phyloP scores from a whole-genome alignment of 92 coral and sea anemone species.

The Anthopleura xanthogrammica region DNA sequence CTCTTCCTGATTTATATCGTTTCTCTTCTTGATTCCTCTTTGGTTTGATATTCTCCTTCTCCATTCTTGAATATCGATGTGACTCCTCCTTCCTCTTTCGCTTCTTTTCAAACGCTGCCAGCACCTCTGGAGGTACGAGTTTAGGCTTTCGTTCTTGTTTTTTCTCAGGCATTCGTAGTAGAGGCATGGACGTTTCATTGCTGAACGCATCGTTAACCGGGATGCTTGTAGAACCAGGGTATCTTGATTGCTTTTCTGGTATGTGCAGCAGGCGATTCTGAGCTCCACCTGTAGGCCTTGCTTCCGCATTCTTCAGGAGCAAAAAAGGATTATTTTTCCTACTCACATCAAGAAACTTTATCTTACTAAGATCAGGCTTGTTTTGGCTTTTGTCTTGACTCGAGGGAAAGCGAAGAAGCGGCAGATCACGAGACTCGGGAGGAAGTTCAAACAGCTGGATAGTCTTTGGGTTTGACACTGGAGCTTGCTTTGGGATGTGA shows the following conservation, averaged over 20 bases:
- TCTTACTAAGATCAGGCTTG: constrained; percentile 59
- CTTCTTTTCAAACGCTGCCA: constrained; percentile 63
- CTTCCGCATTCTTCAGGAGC: constrained; percentile 8
- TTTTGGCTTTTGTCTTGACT: constrained; percentile 7
- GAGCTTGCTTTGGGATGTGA: constrained; percentile 40
- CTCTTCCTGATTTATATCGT: neutral
- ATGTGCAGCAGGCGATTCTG: neutral
- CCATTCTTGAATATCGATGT: constrained; percentile 13
- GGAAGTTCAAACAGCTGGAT: constrained; percentile 58
- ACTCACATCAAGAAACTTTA: constrained; percentile 50
- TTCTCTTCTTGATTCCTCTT: neutral
- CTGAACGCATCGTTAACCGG: neutral
- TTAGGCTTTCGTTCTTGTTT: constrained; percentile 30
- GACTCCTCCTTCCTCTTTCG: constrained; percentile 29
- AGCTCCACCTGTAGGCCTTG: neutral
- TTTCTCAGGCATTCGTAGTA: constrained; percentile 54
- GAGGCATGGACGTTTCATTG: constrained; percentile 35
- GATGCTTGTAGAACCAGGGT: neutral
- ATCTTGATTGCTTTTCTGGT: constrained; percentile 18
- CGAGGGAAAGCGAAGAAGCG: constrained; percentile 50
- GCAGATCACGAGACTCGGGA: constrained; percentile 25
- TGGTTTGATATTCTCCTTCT: constrained; percentile 62
- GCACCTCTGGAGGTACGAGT: constrained; percentile 56
- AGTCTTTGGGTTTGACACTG: constrained; percentile 48
- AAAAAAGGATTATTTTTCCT: constrained; percentile 33